A percentile compares a stretch with the other conserved stretches of the same genome.
Evolutionary conservation across 2,888 invertebrate genomes (phyloP).

Genomic region (Yponomeuta evonymella): DNA sequence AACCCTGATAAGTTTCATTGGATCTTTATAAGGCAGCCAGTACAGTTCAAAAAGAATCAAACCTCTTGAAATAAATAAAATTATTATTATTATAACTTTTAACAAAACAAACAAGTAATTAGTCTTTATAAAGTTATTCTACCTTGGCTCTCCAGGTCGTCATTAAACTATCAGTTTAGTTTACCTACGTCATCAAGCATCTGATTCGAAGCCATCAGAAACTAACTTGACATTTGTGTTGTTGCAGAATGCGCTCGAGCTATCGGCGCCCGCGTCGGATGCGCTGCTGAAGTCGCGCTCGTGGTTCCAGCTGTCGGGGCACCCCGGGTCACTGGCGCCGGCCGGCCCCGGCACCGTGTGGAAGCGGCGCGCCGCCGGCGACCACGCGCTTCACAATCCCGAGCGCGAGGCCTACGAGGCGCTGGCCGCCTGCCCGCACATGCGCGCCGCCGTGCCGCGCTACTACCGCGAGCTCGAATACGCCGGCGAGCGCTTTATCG

Average conservation of each 20-base stretch:
- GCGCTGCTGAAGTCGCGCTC: constrained; percentile 84
- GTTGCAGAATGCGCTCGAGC: constrained; percentile 91
- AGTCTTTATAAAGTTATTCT: too few relatives aligned
- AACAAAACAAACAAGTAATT: too few relatives aligned
- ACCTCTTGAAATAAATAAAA: too few relatives aligned
- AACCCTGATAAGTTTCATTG: too few relatives aligned
- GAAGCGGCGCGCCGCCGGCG: constrained; percentile 87
- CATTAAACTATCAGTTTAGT: too few relatives aligned
- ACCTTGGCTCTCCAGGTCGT: too few relatives aligned
- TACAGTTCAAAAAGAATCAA: too few relatives aligned
- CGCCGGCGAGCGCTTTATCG: constrained; percentile 90
- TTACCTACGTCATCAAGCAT: not conserved
- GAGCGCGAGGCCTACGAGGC: constrained; percentile 88
- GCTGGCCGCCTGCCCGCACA: constrained; percentile 83
- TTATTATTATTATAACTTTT: too few relatives aligned
- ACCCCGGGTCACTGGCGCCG: constrained; percentile 93
- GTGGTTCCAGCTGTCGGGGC: constrained; percentile 96
- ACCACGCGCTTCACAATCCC: constrained; percentile 82
- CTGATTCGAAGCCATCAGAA: not conserved
- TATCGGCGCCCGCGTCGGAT: constrained; percentile 93
- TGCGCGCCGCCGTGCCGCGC: constrained; percentile 85
- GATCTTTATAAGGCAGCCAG: too few relatives aligned
- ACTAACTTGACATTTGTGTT: constrained; percentile 31
- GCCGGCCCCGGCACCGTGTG: constrained; percentile 95
- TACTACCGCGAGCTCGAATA: constrained; percentile 90